phyloP scores from a whole-genome alignment of 2,113 vertebrate genomes.

The Atrichornis clamosus region DNA sequence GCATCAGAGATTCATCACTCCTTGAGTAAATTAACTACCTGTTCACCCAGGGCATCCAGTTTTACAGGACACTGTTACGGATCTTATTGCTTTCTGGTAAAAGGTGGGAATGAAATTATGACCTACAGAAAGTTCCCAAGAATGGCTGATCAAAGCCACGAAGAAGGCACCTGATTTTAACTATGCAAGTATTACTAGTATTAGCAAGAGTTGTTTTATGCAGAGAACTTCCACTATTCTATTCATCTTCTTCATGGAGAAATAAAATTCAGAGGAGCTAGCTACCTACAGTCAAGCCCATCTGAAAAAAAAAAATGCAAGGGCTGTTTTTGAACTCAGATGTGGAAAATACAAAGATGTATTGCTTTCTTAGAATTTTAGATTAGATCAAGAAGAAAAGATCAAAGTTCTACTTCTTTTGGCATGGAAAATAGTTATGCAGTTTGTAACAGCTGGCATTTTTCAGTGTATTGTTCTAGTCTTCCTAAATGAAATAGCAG shows the following conservation, averaged over 20 bases:
- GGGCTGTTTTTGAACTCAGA: not conserved
- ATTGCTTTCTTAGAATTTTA: not conserved
- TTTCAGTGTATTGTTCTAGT: slow-evolving; percentile 31
- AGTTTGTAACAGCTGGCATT: slow-evolving; percentile 10
- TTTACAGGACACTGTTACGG: accelerated
- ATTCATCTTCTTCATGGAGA: not conserved
- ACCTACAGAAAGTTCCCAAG: not conserved
- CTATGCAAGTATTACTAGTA: not conserved
- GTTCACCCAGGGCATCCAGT: not conserved
- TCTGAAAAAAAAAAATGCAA: not conserved
- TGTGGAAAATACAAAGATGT: not conserved
- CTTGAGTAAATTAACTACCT: not conserved
- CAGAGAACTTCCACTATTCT: not conserved
- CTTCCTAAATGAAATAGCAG: not conserved
- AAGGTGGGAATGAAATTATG: not conserved
- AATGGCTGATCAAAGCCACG: not conserved
- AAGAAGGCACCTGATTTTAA: not conserved
- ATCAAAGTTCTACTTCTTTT: slow-evolving; percentile 39
- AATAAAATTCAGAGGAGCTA: not conserved
- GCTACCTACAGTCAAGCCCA: not conserved
- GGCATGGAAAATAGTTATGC: not conserved
- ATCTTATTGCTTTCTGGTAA: not conserved
- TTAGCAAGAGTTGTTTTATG: not conserved
- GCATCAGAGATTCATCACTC: not conserved
- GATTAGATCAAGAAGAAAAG: slow-evolving; percentile 27